phyloP scores from a whole-genome alignment of 2,888 invertebrate genomes.

The Elegia similella region DNA sequence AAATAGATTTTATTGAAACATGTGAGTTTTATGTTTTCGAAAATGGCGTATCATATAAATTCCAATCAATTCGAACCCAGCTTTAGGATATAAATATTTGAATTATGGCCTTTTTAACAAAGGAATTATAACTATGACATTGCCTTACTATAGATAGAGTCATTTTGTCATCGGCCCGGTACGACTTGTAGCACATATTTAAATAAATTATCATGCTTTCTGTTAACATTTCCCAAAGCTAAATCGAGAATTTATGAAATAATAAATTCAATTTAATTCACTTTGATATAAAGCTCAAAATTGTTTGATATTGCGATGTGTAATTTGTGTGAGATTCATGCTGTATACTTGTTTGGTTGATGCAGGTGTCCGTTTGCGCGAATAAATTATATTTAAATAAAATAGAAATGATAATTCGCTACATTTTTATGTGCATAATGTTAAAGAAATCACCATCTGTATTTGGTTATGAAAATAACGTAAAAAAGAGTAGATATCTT shows the following conservation, averaged over 20 bases:
- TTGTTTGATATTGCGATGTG: not conserved
- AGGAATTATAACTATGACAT: constrained; percentile 29
- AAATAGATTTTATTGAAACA: not conserved
- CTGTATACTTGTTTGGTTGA: constrained; percentile 6
- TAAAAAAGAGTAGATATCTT: not conserved
- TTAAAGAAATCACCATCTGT: not conserved
- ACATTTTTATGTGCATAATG: not conserved
- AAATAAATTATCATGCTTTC: constrained; percentile 47
- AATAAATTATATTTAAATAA: constrained; percentile 8
- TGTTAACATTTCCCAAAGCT: constrained; percentile 24
- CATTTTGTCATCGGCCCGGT: constrained; percentile 47
- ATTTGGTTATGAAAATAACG: not conserved
- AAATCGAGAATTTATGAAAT: not conserved
- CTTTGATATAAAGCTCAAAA: not conserved
- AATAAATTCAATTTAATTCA: not conserved
- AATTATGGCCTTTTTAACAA: constrained; percentile 47
- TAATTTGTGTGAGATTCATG: constrained; percentile 3
- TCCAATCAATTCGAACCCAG: constrained; percentile 52
- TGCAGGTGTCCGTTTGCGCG: constrained; percentile 12
- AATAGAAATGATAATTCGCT: not conserved
- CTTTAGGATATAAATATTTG: constrained; percentile 45
- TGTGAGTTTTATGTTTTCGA: constrained; percentile 5
- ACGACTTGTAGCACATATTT: constrained; percentile 38
- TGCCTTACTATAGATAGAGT: constrained; percentile 43
- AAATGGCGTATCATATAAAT: constrained; percentile 35